Percentiles rank a stretch among this genome's conserved stretches.
These are phyloP conservation scores for Drosophila albomicans DNA, from an alignment of 1,140 invertebrate species.

Conservation along the genomic window DNA sequence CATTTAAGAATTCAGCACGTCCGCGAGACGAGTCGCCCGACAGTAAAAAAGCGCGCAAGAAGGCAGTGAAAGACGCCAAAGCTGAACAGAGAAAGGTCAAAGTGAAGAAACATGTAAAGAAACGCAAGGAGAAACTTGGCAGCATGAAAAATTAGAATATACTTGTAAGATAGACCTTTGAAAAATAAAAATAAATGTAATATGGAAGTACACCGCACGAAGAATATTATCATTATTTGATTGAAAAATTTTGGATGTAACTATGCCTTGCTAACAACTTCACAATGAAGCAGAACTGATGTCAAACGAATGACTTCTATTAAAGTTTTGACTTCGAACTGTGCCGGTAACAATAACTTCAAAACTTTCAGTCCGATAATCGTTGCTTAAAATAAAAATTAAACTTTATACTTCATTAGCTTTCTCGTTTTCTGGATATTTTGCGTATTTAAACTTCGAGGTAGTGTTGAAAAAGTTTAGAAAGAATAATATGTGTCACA, in stretches of 20 bases:
- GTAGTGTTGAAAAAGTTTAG: no score
- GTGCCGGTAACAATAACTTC: no score
- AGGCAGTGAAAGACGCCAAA: conserved; percentile 93
- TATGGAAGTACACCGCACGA: neutral
- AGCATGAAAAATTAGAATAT: conserved; percentile 79
- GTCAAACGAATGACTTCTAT: no score
- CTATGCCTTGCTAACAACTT: no score
- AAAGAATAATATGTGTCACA: no score
- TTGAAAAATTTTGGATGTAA: no score
- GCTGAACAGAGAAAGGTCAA: conserved; percentile 96
- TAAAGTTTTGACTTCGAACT: no score
- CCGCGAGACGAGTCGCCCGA: conserved; percentile 95
- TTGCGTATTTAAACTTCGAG: no score
- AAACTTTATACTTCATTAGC: no score
- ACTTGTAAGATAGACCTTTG: neutral
- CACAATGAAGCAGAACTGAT: no score
- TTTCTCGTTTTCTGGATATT: no score
- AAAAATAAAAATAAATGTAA: conserved; percentile 7
- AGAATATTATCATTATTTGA: no score
- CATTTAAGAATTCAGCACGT: conserved; percentile 89
- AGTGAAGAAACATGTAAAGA: conserved; percentile 98
- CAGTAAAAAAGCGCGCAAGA: conserved; percentile 94
- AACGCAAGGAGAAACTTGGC: conserved; percentile 91
- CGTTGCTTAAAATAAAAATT: neutral
- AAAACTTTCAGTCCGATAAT: neutral